Conservation (phyloP, 2,113 vertebrate genomes). For the Callionymus lyra region DNA sequence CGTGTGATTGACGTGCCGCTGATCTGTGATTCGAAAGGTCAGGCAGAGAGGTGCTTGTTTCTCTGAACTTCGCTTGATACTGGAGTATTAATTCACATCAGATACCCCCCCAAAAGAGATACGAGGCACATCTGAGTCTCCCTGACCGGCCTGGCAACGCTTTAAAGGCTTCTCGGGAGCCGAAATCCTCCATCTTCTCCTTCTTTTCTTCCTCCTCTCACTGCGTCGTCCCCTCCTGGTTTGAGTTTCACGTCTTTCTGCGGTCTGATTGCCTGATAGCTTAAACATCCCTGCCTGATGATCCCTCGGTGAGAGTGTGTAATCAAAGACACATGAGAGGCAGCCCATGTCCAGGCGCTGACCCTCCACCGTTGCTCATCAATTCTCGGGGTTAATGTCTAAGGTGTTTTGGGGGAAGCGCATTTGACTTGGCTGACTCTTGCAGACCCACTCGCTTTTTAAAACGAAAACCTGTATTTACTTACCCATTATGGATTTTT, state of each 20-base stretch:
- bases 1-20: constrained; percentile 31
- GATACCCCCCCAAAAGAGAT: constrained; percentile 34
- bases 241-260: constrained; percentile 64
- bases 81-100: constrained; percentile 38
- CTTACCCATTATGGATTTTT: too few relatives aligned
- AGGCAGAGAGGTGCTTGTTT: constrained; percentile 32
- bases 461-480: too few relatives aligned
- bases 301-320: constrained; percentile 53
- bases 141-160: constrained; percentile 44
- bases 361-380: constrained; percentile 68
- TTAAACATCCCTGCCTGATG: constrained; percentile 60
- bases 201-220: constrained; percentile 12
- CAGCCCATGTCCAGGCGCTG: constrained; percentile 52
- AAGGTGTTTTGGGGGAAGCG: constrained; percentile 3
- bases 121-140: constrained; percentile 30
- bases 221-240: constrained; percentile 45
- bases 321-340: constrained; percentile 71
- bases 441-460: too few relatives aligned
- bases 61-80: constrained; percentile 29
- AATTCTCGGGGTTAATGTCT: constrained; percentile 57
- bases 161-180: constrained; percentile 44
- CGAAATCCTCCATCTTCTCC: constrained; percentile 32
- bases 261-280: constrained; percentile 68
- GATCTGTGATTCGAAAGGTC: constrained; percentile 27
- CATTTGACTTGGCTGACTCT: too few relatives aligned